Base-by-base conservation (phyloP, 2,797 vertebrate genomes). In the Pachyuromys duprasi region DNA sequence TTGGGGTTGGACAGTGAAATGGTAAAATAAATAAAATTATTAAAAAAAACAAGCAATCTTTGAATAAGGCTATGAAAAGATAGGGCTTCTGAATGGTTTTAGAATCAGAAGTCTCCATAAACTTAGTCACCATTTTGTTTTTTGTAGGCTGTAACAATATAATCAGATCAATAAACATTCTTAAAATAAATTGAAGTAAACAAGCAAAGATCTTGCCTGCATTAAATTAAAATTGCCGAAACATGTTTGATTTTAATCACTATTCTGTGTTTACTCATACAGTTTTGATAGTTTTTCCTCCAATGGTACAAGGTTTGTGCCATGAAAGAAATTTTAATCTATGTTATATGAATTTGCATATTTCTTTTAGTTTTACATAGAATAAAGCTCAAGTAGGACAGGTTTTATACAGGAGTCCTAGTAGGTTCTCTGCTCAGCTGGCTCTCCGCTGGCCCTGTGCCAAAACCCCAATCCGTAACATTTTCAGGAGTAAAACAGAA, bases 131-230 rank as follows among this genome's bases (percentile, higher is more conserved):
- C 20, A 1, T 42, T 53, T 0, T 65, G 1, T 79, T 67, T 67
- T 62, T 62, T 93, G 24, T 62, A 86, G 76, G 15, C 60, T 20
- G 1, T 84, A 63, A 83, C 7, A 31, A 63, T 69, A 80, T 31
- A 33, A 82, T n/a, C 2, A 9, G 11, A 82, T 31, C 1, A 28
- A 31, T 11, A 53, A 74, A 24, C 65, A 42, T 42, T 63, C 63
- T 88, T 24, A 62, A 91, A 83, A 62, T 36, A 79, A 78, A 65
- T 17, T 70, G 39, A 84, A 93, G 8, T 60, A 84, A 96, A 65
- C 49, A 87, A 87, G 18, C 14, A 90, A 75, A 69, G 33, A 80
- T 17, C 28, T 78, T 79, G 22, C 31, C 57, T 20, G 39, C 70
- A 13, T 81, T 11, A 67, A 83, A 90, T 67, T n/a, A 74, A 31